Percentiles rank a stretch among this genome's conserved stretches.
phyloP scores from a whole-genome alignment of 2,797 vertebrate species.

The Masticophis lateralis region DNA sequence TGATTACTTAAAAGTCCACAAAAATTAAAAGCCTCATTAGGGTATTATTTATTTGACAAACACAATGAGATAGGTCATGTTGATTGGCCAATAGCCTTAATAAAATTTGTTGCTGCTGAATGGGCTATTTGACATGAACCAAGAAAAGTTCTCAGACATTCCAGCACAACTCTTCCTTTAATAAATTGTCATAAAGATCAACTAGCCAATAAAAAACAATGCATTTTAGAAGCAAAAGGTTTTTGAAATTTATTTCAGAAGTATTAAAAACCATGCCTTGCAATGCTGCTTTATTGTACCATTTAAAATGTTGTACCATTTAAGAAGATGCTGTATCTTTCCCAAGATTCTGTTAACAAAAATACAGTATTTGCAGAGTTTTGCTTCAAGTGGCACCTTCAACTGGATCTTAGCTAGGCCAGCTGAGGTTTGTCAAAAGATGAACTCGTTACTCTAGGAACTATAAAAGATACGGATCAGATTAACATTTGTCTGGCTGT shows the following conservation, averaged over 20 bases:
- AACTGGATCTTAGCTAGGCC: background rate
- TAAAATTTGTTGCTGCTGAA: background rate
- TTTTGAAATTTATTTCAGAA: conserved; percentile 56
- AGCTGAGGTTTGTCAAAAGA: conserved; percentile 21
- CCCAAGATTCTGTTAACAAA: background rate
- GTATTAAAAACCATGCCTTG: conserved; percentile 23
- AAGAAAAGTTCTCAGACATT: background rate
- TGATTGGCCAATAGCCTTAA: background rate
- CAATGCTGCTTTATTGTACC: background rate
- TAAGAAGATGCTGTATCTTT: background rate
- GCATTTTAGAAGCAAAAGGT: background rate
- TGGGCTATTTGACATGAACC: background rate
- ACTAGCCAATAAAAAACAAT: background rate
- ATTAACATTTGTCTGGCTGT: background rate
- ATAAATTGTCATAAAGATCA: background rate
- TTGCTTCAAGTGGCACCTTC: background rate
- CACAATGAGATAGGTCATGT: background rate
- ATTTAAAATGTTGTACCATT: background rate
- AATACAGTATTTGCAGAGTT: background rate
- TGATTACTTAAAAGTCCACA: background rate
- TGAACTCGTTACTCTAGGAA: conserved; percentile 11
- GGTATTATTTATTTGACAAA: background rate
- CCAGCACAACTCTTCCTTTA: background rate
- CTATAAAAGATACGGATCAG: conserved; percentile 18
- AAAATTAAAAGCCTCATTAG: background rate